Evolutionary conservation across 2,797 vertebrate species (phyloP).

Genomic region (Syngnathus rostellatus): DNA sequence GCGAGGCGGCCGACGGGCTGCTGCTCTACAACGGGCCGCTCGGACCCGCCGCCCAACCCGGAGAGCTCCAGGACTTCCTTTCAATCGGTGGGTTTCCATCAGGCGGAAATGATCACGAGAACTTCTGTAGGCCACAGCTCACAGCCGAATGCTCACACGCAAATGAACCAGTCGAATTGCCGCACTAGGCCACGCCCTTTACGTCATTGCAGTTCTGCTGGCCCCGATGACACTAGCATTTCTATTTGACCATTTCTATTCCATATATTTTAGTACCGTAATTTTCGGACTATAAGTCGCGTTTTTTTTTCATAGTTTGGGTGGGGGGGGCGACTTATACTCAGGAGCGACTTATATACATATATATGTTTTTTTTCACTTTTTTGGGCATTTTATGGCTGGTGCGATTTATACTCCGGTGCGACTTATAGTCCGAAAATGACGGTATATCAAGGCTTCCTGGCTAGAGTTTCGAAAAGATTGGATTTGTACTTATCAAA

Average conservation of each 20-base stretch:
- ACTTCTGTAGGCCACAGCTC: no score
- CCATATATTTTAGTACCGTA: not conserved
- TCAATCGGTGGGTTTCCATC: conserved; percentile 65
- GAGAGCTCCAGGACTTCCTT: conserved; percentile 74
- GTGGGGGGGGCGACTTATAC: no score
- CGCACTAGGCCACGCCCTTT: no score
- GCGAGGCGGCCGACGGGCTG: conserved; percentile 71
- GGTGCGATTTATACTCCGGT: no score
- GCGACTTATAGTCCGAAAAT: no score
- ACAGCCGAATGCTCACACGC: no score
- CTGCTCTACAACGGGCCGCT: conserved; percentile 77
- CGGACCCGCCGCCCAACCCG: conserved; percentile 62
- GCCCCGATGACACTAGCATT: not conserved
- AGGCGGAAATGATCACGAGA: not conserved
- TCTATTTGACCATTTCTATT: not conserved
- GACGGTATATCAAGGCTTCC: not conserved
- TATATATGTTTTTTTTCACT: no score
- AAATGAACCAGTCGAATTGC: no score
- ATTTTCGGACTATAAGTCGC: no score
- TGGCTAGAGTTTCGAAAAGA: not conserved
- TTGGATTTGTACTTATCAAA: conserved; percentile 10
- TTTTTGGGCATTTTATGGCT: no score
- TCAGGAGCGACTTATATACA: no score
- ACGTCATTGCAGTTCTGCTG: not conserved
- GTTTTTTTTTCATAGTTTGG: no score